Evolutionary conservation across 2,113 vertebrate genomes (phyloP).

Genomic region (Orthonyx spaldingii): DNA sequence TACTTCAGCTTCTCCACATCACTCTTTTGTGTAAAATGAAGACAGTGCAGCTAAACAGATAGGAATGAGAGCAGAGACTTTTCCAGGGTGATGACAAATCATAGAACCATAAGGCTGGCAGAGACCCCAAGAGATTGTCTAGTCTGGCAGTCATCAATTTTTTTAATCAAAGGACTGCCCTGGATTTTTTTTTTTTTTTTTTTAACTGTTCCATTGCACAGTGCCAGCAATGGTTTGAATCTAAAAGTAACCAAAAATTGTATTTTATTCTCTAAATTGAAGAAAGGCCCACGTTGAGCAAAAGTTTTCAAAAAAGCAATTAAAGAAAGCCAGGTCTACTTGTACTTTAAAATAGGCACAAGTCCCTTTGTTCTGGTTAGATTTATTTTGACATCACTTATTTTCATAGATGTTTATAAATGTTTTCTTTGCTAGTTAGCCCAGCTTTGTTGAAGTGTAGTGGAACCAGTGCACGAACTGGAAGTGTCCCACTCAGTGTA

Average conservation of each 20-base stretch:
- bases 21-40: background rate
- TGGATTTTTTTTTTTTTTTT: background rate
- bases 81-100: background rate
- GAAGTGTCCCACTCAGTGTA: rapidly evolving
- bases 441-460: background rate
- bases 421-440: background rate
- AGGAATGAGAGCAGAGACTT: slow-evolving; percentile 1
- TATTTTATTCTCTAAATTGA: background rate
- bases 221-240: slow-evolving; percentile 12
- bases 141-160: slow-evolving; percentile 5
- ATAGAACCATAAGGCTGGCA: slow-evolving; percentile 5
- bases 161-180: background rate
- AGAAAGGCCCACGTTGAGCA: background rate
- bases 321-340: background rate
- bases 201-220: background rate
- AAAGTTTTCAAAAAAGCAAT: background rate
- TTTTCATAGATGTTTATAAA: background rate
- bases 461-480: background rate
- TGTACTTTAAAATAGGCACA: background rate
- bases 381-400: background rate
- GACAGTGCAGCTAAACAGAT: background rate
- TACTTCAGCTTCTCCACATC: background rate
- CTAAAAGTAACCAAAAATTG: background rate
- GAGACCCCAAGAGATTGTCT: background rate
- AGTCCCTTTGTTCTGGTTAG: background rate